Conservation (phyloP, 2,113 vertebrate species). For the Antigone vipio region DNA sequence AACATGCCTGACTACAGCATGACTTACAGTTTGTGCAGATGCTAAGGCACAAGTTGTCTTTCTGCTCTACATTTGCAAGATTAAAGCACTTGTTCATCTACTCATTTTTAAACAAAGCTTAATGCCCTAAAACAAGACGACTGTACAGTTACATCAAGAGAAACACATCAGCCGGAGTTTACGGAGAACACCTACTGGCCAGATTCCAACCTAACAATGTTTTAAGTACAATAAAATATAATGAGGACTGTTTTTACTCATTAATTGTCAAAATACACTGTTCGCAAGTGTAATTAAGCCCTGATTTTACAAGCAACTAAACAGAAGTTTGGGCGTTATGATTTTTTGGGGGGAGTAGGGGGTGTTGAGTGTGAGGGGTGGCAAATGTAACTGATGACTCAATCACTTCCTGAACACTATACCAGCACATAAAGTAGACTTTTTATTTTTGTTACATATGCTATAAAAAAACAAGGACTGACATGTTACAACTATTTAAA, state of each 20-base stretch:
- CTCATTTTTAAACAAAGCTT: slow-evolving; percentile 34
- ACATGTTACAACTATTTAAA: neutral
- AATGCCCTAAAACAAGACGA: neutral
- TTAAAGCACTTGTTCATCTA: neutral
- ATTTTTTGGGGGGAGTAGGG: neutral
- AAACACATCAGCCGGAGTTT: slow-evolving; percentile 24
- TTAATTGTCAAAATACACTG: slow-evolving; percentile 69
- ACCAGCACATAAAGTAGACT: neutral
- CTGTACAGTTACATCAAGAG: neutral
- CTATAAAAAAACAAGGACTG: neutral
- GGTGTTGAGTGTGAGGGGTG: neutral
- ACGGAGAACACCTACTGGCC: slow-evolving; percentile 27
- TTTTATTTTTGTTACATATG: neutral
- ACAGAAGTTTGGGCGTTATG: slow-evolving; percentile 10
- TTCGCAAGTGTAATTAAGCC: slow-evolving; percentile 52
- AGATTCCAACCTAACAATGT: slow-evolving; percentile 50
- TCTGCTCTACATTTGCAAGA: neutral
- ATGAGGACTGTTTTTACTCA: slow-evolving; percentile 68
- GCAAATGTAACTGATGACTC: neutral
- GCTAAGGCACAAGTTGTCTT: neutral
- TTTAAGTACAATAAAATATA: slow-evolving; percentile 73
- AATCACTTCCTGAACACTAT: neutral
- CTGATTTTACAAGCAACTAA: slow-evolving; percentile 54
- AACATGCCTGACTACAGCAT: neutral
- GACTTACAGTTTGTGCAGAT: neutral